Evolutionary conservation across 1,140 invertebrate species (phyloP).

Genomic region (Dryas iulia): DNA sequence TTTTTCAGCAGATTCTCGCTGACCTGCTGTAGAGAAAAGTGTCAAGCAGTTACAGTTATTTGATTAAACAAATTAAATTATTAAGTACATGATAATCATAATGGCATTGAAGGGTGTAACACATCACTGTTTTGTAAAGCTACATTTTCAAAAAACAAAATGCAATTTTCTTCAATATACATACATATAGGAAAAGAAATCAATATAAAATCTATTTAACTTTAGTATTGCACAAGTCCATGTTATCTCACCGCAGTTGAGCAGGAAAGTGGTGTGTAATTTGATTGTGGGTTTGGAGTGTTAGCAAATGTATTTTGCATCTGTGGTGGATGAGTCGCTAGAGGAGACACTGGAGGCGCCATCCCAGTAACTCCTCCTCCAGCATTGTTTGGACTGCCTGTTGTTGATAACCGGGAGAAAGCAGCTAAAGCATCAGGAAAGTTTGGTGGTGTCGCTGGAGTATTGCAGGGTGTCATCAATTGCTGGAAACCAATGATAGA

Average conservation of each 20-base stretch:
- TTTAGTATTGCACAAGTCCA: too few relatives aligned
- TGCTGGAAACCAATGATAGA: conserved; percentile 67
- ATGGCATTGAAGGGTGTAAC: too few relatives aligned
- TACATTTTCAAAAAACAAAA: too few relatives aligned
- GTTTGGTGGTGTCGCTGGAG: conserved; percentile 93
- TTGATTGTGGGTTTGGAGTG: conserved; percentile 57
- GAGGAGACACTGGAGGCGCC: conserved; percentile 57
- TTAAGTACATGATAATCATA: too few relatives aligned
- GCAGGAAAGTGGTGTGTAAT: conserved; percentile 65
- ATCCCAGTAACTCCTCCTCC: conserved; percentile 38
- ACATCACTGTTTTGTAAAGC: too few relatives aligned
- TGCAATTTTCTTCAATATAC: too few relatives aligned
- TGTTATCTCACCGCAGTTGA: conserved; percentile 67
- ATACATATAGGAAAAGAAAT: too few relatives aligned
- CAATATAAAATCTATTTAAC: too few relatives aligned
- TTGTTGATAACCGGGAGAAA: conserved; percentile 89
- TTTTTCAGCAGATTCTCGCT: too few relatives aligned
- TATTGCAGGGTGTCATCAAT: conserved; percentile 92
- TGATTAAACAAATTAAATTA: too few relatives aligned
- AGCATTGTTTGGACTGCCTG: conserved; percentile 54
- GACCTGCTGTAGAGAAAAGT: too few relatives aligned
- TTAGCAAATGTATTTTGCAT: conserved; percentile 56
- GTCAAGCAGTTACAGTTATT: too few relatives aligned
- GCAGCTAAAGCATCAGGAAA: conserved; percentile 92
- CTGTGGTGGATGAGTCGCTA: conserved; percentile 59